Percentiles rank a stretch among this genome's conserved stretches.
Conservation (phyloP, 2,113 vertebrate species). For the Ameiurus melas region DNA sequence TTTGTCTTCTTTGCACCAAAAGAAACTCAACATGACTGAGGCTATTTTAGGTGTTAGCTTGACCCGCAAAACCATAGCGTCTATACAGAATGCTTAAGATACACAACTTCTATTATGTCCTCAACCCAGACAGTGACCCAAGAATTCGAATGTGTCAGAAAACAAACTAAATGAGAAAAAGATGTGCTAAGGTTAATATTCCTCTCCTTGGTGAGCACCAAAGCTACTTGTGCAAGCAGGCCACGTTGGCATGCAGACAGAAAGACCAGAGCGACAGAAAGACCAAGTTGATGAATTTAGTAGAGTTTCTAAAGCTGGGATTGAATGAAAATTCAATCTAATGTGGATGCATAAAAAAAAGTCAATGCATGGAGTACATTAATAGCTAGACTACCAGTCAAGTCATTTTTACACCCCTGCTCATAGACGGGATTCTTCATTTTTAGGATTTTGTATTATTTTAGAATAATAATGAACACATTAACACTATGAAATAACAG, state of each 20-base stretch:
- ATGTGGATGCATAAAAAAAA: not conserved
- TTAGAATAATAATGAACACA: not conserved
- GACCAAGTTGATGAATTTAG: not conserved
- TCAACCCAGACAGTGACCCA: conserved; percentile 17
- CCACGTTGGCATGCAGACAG: not conserved
- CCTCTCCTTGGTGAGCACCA: not conserved
- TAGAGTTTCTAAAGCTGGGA: not conserved
- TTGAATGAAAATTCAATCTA: not conserved
- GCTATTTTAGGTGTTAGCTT: conserved; percentile 10
- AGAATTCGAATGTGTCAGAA: conserved; percentile 8
- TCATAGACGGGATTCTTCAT: not conserved
- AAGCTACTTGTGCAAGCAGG: not conserved
- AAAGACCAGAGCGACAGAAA: not conserved
- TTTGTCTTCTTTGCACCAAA: conserved; percentile 15
- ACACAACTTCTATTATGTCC: conserved; percentile 25
- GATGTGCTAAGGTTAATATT: conserved; percentile 15
- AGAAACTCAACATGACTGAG: conserved; percentile 25
- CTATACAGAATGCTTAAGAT: not conserved
- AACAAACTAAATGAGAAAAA: conserved; percentile 23
- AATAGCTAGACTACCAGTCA: not conserved
- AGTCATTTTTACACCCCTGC: not conserved
- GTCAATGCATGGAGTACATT: not conserved
- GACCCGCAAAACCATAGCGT: not conserved
- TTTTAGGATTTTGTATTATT: not conserved
- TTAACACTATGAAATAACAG: not conserved